Percentiles rank a stretch among this genome's conserved stretches.
Evolutionary conservation across 2,797 vertebrate species (phyloP).

Genomic region (Argentina silus): DNA sequence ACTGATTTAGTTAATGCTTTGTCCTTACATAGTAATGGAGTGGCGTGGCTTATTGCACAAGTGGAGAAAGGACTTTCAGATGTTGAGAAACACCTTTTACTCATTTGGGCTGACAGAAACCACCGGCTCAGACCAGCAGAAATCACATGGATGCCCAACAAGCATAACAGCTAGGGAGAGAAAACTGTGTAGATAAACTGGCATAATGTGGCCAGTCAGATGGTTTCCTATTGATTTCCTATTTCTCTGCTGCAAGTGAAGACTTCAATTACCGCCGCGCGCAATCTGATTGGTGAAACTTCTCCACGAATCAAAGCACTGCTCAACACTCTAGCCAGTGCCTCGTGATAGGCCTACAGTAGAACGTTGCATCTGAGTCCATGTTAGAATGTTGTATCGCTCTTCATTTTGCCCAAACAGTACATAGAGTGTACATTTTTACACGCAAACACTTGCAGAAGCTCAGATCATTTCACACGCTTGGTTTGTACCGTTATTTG

Average conservation of each 20-base stretch:
- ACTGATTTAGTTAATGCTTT: too few relatives aligned
- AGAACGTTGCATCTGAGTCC: background rate
- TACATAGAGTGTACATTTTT: too few relatives aligned
- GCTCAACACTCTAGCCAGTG: slow-evolving; percentile 36
- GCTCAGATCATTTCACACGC: background rate
- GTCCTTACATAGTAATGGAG: too few relatives aligned
- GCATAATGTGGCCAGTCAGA: slow-evolving; percentile 63
- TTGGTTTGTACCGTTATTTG: slow-evolving; percentile 30
- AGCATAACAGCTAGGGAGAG: slow-evolving; percentile 25
- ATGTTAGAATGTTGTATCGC: too few relatives aligned
- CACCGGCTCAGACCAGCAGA: background rate
- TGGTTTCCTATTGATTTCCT: slow-evolving; percentile 79
- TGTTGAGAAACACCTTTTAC: background rate
- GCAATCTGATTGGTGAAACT: slow-evolving; percentile 42
- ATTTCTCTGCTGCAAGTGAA: slow-evolving; percentile 55
- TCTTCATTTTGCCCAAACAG: too few relatives aligned
- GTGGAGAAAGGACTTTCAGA: too few relatives aligned
- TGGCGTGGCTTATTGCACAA: background rate
- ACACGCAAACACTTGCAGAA: too few relatives aligned
- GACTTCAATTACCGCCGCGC: slow-evolving; percentile 54
- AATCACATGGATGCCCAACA: slow-evolving; percentile 44
- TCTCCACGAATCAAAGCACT: slow-evolving; percentile 1
- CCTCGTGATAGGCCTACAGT: background rate
- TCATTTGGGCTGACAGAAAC: background rate
- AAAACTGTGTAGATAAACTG: slow-evolving; percentile 25